Evolutionary conservation across 2,797 vertebrate genomes (phyloP), one percentile per base, ranked within the genome.

Genomic region (Synaphobranchus kaupii): DNA sequence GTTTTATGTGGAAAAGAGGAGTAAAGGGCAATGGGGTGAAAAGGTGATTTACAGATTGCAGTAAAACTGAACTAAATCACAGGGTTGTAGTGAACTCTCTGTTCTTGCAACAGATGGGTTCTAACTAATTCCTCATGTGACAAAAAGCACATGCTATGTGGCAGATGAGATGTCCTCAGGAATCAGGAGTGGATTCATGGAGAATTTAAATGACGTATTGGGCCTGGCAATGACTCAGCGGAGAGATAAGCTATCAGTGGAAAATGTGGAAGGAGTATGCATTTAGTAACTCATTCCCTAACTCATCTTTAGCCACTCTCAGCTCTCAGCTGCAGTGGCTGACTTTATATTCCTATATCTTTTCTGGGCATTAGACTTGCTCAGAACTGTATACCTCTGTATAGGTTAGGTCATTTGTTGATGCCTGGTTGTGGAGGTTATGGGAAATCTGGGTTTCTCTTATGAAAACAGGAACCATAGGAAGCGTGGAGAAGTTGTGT

Each of bases 401-500:
- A 28, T 28, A 63, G 17, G 83, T 60, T 31, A 39, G 2, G 9
- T 47, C 44, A n/a, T 47, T 22, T 68, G 31, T 12, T 85, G 60
- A 5, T 85, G 60, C 48, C 20, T 15, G 54, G 63, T 63, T 31
- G 34, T 60, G 10, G 31, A 60, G 54, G 83, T 84, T 31, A 63
- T 13, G 5, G 0, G 8, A 84, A 2, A 17, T 60, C 22, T 39
- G n/a, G 34, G 54, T 84, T 84, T 84, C 34, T 39, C 7, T 15
- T 63, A 60, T 22, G 20, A 58, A n/a, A 58, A 20, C 39, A 48
- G 28, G 8, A 63, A 84, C 34, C n/a, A 34, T 39, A 50, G 83
- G 54, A 84, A 84, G 83, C 54, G 58, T 84, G 83, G 39, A 34
- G 54, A 15, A 84, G 15, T n/a, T 8, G 31, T 71, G 66, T 71